Conservation (phyloP, 1,140 invertebrate genomes). For the Heliconius hermathena region DNA sequence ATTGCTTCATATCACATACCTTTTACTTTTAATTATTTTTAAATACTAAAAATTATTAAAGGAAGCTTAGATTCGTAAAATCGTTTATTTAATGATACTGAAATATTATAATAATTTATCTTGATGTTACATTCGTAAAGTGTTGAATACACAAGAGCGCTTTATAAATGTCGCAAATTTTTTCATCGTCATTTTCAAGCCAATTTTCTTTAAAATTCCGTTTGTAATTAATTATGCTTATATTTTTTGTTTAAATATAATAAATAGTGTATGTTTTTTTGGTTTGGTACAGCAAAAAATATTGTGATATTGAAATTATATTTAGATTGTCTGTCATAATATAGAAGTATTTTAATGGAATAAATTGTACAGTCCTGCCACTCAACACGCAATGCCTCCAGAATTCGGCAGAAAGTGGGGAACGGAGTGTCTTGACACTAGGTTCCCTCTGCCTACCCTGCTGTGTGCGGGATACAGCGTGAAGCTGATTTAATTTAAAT, state of each 20-base stretch:
- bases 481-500: too few species aligned
- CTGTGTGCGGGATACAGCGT: too few species aligned
- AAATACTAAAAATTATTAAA: neutral
- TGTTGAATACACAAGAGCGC: conserved; percentile 2
- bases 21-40: neutral
- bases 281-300: neutral
- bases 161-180: conserved; percentile 29
- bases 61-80: conserved; percentile 19
- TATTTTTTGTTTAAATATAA: conserved; percentile 23
- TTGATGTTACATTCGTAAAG: conserved; percentile 24
- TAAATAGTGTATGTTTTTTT: neutral
- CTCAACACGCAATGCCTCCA: too few species aligned
- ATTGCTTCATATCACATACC: neutral
- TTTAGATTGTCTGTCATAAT: neutral
- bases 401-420: too few species aligned
- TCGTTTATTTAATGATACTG: conserved; percentile 14
- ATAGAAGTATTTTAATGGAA: neutral
- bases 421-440: too few species aligned
- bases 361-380: too few species aligned
- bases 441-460: too few species aligned
- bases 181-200: conserved; percentile 27
- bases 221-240: conserved; percentile 27
- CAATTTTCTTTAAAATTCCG: conserved; percentile 8
- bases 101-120: conserved; percentile 36
- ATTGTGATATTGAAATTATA: neutral